Conservation (phyloP, 2,888 invertebrate genomes). For the Apamea sordens region DNA sequence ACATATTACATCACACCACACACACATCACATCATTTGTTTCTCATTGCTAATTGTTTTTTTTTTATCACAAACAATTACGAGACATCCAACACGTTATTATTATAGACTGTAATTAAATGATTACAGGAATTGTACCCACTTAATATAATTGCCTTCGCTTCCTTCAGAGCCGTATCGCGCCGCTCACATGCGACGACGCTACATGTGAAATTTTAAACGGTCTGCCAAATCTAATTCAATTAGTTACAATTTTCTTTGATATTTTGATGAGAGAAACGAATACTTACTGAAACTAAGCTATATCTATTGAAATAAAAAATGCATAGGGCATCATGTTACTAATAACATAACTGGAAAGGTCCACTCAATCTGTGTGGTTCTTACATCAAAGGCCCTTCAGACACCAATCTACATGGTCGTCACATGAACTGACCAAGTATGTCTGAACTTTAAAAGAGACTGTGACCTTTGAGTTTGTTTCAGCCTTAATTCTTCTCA, state of each 20-base stretch:
- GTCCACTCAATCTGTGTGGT: too few relatives aligned
- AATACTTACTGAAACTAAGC: background rate
- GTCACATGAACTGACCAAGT: too few relatives aligned
- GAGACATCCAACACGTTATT: background rate
- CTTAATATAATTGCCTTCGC: slow-evolving; percentile 18
- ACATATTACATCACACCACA: too few relatives aligned
- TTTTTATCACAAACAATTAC: background rate
- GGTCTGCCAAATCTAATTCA: slow-evolving; percentile 45
- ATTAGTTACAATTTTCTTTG: slow-evolving; percentile 38
- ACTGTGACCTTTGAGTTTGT: too few relatives aligned
- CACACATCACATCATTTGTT: too few relatives aligned
- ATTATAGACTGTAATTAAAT: background rate
- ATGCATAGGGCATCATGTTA: background rate
- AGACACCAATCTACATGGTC: too few relatives aligned
- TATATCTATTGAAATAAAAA: background rate
- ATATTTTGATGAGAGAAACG: slow-evolving; percentile 3
- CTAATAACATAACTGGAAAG: background rate
- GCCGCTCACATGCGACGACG: slow-evolving; percentile 31
- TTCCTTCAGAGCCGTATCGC: slow-evolving; percentile 31
- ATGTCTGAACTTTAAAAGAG: too few relatives aligned
- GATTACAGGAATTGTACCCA: background rate
- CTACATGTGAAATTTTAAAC: slow-evolving; percentile 59
- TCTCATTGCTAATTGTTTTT: too few relatives aligned
- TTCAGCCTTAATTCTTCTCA: too few relatives aligned
- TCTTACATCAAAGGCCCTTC: too few relatives aligned